Base-by-base conservation (phyloP, 2,113 vertebrate species). In the Clarias gariepinus region DNA sequence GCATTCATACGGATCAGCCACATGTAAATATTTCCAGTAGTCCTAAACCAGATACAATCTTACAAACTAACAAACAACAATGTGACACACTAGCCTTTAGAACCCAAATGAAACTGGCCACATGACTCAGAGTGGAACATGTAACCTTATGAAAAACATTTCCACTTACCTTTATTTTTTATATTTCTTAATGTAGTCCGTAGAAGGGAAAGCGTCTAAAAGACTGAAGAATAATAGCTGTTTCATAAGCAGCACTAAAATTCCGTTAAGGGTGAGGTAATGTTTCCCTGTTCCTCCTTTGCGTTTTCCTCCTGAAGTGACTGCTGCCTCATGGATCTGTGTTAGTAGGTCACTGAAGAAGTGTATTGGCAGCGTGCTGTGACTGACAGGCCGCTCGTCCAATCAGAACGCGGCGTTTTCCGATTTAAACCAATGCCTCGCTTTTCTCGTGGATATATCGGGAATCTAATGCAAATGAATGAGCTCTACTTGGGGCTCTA, bases 321-420 rank as follows among this genome's bases (percentile, higher is more conserved):
- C 87, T 88, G 90, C 94, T 90, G 94, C 93, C 91, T 94, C 95
- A 93, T 93, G 94, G 96, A 98, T 97, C 93, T 97, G 96, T 98
- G 97, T 98, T 98, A 98, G 97, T 98, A 96, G 97, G 97, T 98
- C 97, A 98, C 89, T 90, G 90, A 89, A 90, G 88, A 90, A 93
- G 77, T 84, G 91, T 86, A 94, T 94, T 94, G 92, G 92, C 84
- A 93, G 92, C 77, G 84, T 81, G 23, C n/a, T 8, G 71, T 90
- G 33, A 94, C 15, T 87, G 94, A 91, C 93, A 90, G 87, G 28
- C 3, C 0, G 13, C 0, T 1, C 61, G 83, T 87, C 95, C 95
- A 94, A 95, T 95, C 13, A 30, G 36, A 89, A 30, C 0, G 25
- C 80, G 57, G 92, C 83, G 89, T 92, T 88, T 85, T 91, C 85